These are phyloP conservation scores for Gerris lacustris DNA, from an alignment of 2,888 invertebrate species.

Conservation along the genomic window DNA sequence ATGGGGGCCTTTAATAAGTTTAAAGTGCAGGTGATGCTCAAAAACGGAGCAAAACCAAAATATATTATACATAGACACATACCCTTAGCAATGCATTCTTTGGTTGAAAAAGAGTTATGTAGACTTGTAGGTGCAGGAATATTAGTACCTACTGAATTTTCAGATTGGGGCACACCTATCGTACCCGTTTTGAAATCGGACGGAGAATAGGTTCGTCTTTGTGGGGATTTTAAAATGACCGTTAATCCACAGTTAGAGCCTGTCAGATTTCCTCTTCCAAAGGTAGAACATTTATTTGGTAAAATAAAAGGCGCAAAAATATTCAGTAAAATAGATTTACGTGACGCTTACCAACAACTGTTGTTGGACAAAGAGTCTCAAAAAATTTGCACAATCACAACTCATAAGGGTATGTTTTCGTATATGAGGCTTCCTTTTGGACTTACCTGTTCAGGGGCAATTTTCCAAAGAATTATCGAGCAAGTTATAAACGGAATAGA, in stretches of 20 bases:
- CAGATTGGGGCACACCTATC: neutral
- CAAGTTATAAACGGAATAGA: slow-evolving; percentile 7
- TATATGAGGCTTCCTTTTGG: slow-evolving; percentile 30
- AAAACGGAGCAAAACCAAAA: neutral
- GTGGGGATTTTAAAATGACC: slow-evolving; percentile 28
- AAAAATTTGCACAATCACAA: slow-evolving; percentile 33
- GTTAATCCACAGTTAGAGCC: slow-evolving; percentile 31
- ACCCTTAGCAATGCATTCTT: neutral
- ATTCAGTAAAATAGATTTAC: slow-evolving; percentile 35
- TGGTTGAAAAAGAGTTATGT: neutral
- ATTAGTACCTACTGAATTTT: neutral
- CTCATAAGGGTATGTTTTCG: slow-evolving; percentile 33
- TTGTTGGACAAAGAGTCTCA: slow-evolving; percentile 32
- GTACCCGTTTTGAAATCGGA: neutral
- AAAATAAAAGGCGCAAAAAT: slow-evolving; percentile 31
- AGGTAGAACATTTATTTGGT: slow-evolving; percentile 28
- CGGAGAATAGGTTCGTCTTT: neutral
- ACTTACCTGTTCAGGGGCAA: slow-evolving; percentile 27
- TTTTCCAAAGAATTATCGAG: slow-evolving; percentile 20
- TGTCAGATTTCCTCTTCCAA: slow-evolving; percentile 30
- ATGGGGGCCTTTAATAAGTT: neutral
- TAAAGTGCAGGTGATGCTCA: neutral
- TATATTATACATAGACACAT: neutral
- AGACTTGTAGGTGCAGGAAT: slow-evolving; percentile 4
- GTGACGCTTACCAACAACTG: slow-evolving; percentile 35